Evolutionary conservation across 2,888 invertebrate genomes (phyloP), one percentile per base, ranked within the genome.

Genomic region (Metopia argyrocephala): DNA sequence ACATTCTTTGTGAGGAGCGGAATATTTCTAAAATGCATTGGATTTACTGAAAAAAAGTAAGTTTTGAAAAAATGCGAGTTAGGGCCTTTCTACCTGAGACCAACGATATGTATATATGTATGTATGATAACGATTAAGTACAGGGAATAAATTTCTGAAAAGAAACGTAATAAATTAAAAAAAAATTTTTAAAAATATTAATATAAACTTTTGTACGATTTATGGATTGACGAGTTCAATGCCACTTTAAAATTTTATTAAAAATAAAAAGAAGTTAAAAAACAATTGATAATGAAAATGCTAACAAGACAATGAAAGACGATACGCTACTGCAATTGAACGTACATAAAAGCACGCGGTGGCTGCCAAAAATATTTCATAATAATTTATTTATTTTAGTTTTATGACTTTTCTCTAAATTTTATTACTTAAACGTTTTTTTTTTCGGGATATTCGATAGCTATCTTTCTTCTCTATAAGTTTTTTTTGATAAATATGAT

Each of bases 171-270:
- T 38, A 15, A 48, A 48, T 6, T 2, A 6, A 4, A 45, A 21
- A 27, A 57, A 46, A 64, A 2, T 25, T 2, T 59, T 25, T 31
- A 27, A 52, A 68, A 27, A 59, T 1, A n/a, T 25, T 56, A n/a
- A 27, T 12, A 38, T 38, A 38, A 38, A 38, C 38, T 28, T 52
- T 54, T 61, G 65, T 66, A 76, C 12, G 38, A 38, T 65, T 76
- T 78, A 75, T 70, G 56, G 23, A 59, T 78, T 81, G 78, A 50
- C 50, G 66, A 78, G 81, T 81, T 81, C 81, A 81, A 78, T 81
- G 81, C 78, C 78, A 81, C 78, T 81, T 81, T 31, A 68, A 80
- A 76, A 70, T n/a, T n/a, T n/a, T n/a, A n/a, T n/a, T 62, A 76
- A 31, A 38, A 69, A 76, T 66, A 65, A 56, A 69, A 27, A 68